Base-by-base conservation (phyloP, 2,797 vertebrate genomes). In the Lithobates pipiens region DNA sequence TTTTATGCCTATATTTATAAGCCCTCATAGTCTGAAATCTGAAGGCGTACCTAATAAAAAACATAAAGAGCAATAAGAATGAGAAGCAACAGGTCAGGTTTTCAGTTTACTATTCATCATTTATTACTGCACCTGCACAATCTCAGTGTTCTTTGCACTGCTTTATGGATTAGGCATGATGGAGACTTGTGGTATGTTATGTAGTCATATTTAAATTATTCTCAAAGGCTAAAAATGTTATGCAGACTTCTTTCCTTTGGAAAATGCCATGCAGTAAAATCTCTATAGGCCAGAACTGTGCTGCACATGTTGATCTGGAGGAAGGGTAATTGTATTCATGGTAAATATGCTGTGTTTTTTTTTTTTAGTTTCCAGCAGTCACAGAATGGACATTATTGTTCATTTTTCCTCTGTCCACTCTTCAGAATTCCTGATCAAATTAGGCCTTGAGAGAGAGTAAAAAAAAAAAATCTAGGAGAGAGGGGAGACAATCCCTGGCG, bases 351-450 rank as follows among this genome's bases (percentile, higher is more conserved):
- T 78, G 57, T 65, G 46, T 77, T n/a, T 25, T 39, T 5, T 25
- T 5, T 36, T 39, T 65, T 32, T 78, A 25, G 76, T 65, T 78
- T 67, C 16, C 57, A 78, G 50, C 34, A 36, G 32, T 29, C 25
- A 61, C 34, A 78, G 44, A 78, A 65, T n/a, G 76, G 57, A 78
- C 77, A 67, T 68, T 42, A 61, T 79, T 79, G 61, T 39, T 78
- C 36, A 21, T 80, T 71, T 29, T 69, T 69, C 63, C 74, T 67
- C 77, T n/a, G 80, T 73, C 69, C 36, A 39, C 32, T 13, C 63
- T 50, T 69, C 69, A 82, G 46, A 63, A 73, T 69, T 72, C 36
- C 21, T 72, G 29, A 82, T 73, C 69, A 73, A 82, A 71, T 61
- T 13, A 36, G 80, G 72, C 36, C 46, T 73, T 36, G 72, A 72